Percentiles rank a stretch among this genome's conserved stretches.
These are phyloP conservation scores for Ormyrus labotus DNA, from an alignment of 2,888 invertebrate species.

Conservation along the genomic window DNA sequence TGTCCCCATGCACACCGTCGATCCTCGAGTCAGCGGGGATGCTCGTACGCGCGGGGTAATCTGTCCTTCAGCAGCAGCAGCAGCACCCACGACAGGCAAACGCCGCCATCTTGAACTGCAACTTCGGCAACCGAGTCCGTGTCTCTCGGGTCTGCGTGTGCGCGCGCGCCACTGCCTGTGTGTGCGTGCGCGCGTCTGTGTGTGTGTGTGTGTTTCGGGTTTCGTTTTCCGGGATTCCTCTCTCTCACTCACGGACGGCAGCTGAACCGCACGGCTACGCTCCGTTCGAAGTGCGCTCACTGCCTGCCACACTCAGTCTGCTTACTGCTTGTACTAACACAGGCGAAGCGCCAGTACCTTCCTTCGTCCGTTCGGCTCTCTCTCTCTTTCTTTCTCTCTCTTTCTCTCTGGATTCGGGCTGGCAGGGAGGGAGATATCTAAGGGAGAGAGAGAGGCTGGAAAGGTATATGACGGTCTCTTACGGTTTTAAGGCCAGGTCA, in stretches of 20 bases:
- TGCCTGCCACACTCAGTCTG: not conserved
- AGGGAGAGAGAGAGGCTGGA: conserved; percentile 6
- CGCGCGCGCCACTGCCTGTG: not conserved
- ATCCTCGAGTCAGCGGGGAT: no score
- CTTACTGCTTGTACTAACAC: not conserved
- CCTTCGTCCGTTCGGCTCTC: not conserved
- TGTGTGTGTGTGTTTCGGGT: conserved; percentile 54
- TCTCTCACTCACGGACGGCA: conserved; percentile 15
- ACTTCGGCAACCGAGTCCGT: not conserved
- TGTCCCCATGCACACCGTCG: no score
- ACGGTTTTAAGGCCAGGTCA: conserved; percentile 19
- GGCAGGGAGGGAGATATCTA: not conserved
- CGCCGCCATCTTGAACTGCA: conserved; percentile 73
- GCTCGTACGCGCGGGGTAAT: no score
- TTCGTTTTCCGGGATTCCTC: conserved; percentile 58
- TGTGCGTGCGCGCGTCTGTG: conserved; percentile 61
- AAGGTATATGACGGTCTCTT: conserved; percentile 42
- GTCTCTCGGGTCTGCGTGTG: no score
- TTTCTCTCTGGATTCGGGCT: conserved; percentile 1
- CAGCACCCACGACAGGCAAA: conserved; percentile 73
- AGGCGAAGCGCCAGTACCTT: not conserved
- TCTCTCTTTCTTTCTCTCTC: conserved; percentile 27
- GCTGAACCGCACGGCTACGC: no score
- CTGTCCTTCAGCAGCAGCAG: conserved; percentile 58
- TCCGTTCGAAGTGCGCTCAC: not conserved